phyloP scores from a whole-genome alignment of 1,140 invertebrate species.

The Drosophila tristis region DNA sequence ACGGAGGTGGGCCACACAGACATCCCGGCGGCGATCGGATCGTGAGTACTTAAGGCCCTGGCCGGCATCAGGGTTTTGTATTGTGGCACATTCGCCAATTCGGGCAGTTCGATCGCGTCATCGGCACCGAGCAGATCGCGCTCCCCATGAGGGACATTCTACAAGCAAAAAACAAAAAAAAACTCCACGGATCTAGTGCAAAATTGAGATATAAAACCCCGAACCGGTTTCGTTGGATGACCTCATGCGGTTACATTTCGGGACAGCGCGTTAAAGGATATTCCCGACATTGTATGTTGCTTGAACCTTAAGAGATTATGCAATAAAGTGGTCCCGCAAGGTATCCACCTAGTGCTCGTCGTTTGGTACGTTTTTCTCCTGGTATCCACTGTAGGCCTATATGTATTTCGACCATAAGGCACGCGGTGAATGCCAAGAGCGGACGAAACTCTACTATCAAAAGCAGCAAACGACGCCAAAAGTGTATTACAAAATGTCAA shows the following conservation, averaged over 20 bases:
- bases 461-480: slow-evolving; percentile 3
- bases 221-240: slow-evolving; percentile 52
- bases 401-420: slow-evolving; percentile 95
- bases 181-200: neutral
- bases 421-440: slow-evolving; percentile 98
- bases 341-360: slow-evolving; percentile 17
- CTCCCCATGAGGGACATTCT: slow-evolving; percentile 6
- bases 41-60: slow-evolving; percentile 71
- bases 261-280: slow-evolving; percentile 23
- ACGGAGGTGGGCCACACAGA: slow-evolving; percentile 16
- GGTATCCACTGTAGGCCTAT: slow-evolving; percentile 95
- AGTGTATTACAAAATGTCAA: neutral
- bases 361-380: slow-evolving; percentile 88
- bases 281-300: slow-evolving; percentile 32
- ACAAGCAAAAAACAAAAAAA: neutral
- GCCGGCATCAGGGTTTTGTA: slow-evolving; percentile 67
- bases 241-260: slow-evolving; percentile 31
- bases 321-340: neutral
- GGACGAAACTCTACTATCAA: slow-evolving; percentile 87
- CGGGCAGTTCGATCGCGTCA: slow-evolving; percentile 67
- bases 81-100: slow-evolving; percentile 56
- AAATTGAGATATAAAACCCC: slow-evolving; percentile 31
- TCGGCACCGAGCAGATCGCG: slow-evolving; percentile 34
- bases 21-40: slow-evolving; percentile 55
- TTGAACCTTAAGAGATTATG: slow-evolving; percentile 8